These are phyloP conservation scores for Heptranchias perlo DNA, from an alignment of 2,113 vertebrate species.

Conservation along the genomic window DNA sequence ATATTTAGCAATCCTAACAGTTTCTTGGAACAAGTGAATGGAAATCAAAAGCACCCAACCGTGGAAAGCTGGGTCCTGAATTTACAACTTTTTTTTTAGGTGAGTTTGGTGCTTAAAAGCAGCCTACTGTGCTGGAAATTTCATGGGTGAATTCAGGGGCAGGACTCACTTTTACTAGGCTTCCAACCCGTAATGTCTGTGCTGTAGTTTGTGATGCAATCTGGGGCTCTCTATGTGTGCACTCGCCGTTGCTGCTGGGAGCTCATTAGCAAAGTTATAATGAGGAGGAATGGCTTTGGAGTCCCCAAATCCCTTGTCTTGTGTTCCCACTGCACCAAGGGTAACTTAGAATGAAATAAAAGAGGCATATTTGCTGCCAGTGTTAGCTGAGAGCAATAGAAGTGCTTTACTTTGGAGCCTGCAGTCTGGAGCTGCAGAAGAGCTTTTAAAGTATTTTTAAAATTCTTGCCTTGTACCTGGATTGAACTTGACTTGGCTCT, in stretches of 20 bases:
- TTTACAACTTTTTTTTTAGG: background rate
- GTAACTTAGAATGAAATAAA: conserved; percentile 26
- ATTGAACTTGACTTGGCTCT: background rate
- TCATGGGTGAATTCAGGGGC: too few relatives aligned
- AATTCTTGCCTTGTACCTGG: background rate
- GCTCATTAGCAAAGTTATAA: conserved; percentile 35
- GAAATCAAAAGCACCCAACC: background rate
- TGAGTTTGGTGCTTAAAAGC: background rate
- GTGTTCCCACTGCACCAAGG: background rate
- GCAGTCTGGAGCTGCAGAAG: background rate
- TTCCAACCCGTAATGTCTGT: background rate
- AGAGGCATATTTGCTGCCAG: background rate
- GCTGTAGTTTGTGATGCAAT: background rate
- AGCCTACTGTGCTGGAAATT: background rate
- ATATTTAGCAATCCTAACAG: background rate
- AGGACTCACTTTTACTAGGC: background rate
- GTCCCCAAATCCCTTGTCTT: conserved; percentile 16
- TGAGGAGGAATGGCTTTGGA: conserved; percentile 21
- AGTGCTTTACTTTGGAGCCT: conserved; percentile 5
- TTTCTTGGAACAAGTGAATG: background rate
- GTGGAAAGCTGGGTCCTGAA: background rate
- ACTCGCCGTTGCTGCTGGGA: background rate
- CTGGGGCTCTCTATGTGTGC: background rate
- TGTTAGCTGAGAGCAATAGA: background rate
- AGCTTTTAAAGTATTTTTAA: background rate